A percentile compares a stretch with the other conserved stretches of the same genome.
Evolutionary conservation across 2,113 vertebrate genomes (phyloP).

Genomic region (Leptodactylus fuscus): DNA sequence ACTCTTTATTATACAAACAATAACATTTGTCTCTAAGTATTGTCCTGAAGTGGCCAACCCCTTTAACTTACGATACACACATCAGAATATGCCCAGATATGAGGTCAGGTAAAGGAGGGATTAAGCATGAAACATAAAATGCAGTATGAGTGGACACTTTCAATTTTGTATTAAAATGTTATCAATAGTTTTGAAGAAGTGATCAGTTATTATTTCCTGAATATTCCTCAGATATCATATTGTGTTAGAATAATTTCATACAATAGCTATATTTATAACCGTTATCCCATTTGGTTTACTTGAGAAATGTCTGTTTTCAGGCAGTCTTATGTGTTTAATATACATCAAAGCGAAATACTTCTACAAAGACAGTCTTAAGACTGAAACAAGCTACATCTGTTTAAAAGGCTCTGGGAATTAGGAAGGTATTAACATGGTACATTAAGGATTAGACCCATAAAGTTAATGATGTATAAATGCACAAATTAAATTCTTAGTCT

Average conservation of each 20-base stretch:
- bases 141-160: no score
- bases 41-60: no score
- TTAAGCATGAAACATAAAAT: no score
- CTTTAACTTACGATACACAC: no score
- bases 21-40: no score
- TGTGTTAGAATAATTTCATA: not conserved
- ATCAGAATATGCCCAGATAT: no score
- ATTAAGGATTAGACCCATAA: conserved; percentile 55
- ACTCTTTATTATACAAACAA: no score
- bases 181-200: no score
- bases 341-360: conserved; percentile 42
- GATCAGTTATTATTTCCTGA: no score
- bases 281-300: no score
- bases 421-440: conserved; percentile 53
- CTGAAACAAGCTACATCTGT: conserved; percentile 39
- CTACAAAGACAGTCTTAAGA: not conserved
- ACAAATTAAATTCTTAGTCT: conserved; percentile 46
- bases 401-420: conserved; percentile 47
- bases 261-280: not conserved
- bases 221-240: not conserved
- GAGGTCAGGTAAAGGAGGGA: no score
- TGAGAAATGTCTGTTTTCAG: not conserved
- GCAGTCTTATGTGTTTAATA: conserved; percentile 3
- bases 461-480: conserved; percentile 58
- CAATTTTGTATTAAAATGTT: no score